Conservation (phyloP, 2,797 vertebrate genomes). For the Clarias pachynema region DNA sequence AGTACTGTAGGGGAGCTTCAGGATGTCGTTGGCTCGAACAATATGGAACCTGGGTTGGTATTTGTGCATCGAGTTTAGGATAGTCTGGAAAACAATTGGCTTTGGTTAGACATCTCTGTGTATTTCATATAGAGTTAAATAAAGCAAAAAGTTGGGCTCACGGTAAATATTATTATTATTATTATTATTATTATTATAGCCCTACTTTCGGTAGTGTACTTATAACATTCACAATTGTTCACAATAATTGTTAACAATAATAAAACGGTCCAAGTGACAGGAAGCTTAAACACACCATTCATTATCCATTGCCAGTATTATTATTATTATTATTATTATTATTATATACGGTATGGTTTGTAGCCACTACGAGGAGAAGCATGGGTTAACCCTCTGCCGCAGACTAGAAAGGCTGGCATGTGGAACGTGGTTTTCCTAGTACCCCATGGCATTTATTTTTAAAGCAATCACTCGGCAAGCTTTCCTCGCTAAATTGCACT, state of each 20-base stretch:
- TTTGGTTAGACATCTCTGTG: neutral
- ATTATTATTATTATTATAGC: neutral
- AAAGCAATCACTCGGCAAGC: conserved; percentile 35
- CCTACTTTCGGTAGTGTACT: neutral
- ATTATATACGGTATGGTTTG: neutral
- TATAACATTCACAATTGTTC: neutral
- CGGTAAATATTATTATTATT: neutral
- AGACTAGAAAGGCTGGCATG: conserved; percentile 17
- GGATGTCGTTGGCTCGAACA: conserved; percentile 91
- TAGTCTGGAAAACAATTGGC: conserved; percentile 77
- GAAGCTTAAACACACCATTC: neutral
- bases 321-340: neutral
- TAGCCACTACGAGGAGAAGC: neutral
- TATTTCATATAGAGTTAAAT: neutral
- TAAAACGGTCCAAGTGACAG: neutral
- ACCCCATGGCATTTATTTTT: conserved; percentile 39
- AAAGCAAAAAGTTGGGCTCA: neutral
- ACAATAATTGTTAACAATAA: neutral
- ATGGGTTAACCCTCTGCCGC: neutral
- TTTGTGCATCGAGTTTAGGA: conserved; percentile 97
- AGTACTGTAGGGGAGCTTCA: conserved; percentile 94
- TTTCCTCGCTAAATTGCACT: conserved; percentile 47
- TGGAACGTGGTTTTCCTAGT: conserved; percentile 27
- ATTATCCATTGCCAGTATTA: neutral
- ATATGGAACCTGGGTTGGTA: conserved; percentile 96